Conservation (phyloP, 2,797 vertebrate genomes). For the Sarcophilus harrisii region DNA sequence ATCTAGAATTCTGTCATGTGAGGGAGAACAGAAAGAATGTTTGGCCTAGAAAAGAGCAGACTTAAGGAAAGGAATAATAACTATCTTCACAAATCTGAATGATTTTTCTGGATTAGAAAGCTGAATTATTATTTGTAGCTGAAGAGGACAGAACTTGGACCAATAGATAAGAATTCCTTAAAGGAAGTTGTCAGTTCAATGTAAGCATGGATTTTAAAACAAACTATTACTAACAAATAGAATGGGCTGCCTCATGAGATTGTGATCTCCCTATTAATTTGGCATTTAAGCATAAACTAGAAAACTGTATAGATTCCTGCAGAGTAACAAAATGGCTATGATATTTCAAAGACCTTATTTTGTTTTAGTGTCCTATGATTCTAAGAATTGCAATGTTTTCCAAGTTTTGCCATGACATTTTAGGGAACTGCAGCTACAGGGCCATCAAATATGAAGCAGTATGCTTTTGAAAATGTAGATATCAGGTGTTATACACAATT, state of each 20-base stretch:
- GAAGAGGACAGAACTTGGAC: not conserved
- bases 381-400: slow-evolving; percentile 20
- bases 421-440: slow-evolving; percentile 52
- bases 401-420: not conserved
- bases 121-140: not conserved
- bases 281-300: not conserved
- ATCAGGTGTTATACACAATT: slow-evolving; percentile 67
- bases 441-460: slow-evolving; percentile 62
- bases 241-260: not conserved
- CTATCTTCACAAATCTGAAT: not conserved
- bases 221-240: not conserved
- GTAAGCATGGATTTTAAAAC: not conserved
- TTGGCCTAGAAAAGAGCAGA: not conserved
- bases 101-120: not conserved
- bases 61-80: not conserved
- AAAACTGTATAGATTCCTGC: not conserved
- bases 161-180: not conserved
- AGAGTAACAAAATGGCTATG: not conserved
- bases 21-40: not conserved
- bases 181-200: not conserved
- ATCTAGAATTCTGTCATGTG: not conserved
- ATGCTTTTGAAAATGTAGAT: slow-evolving; percentile 56
- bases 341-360: not conserved
- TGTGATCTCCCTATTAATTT: not conserved
- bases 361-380: not conserved